Evolutionary conservation across 2,888 invertebrate genomes (phyloP).

Genomic region (Rhorus exstirpatorius): DNA sequence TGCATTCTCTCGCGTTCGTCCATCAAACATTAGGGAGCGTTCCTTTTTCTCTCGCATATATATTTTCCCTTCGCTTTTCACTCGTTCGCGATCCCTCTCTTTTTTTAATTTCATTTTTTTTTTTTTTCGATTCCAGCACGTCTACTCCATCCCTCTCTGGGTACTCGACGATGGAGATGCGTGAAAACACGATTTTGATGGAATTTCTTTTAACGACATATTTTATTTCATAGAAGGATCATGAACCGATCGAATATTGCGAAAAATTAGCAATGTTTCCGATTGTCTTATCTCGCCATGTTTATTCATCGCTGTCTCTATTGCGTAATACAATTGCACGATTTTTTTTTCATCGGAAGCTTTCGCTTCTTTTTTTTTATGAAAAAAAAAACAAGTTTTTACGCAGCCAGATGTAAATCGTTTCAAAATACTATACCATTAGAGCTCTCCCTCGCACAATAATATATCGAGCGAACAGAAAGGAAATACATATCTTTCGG

Average conservation of each 20-base stretch:
- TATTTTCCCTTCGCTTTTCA: constrained; percentile 37
- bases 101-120: constrained; percentile 47
- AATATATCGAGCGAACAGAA: constrained; percentile 43
- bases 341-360: background rate
- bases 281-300: background rate
- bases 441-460: constrained; percentile 10
- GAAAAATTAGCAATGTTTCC: constrained; percentile 11
- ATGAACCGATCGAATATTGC: constrained; percentile 1
- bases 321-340: background rate
- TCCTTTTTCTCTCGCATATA: constrained; percentile 36
- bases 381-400: too few relatives aligned
- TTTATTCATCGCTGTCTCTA: background rate
- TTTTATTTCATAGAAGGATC: constrained; percentile 8
- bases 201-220: constrained; percentile 5
- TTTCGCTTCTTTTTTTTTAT: too few relatives aligned
- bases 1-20: constrained; percentile 71
- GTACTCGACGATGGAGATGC: background rate
- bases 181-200: background rate
- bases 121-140: constrained; percentile 50
- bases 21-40: constrained; percentile 61
- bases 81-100: constrained; percentile 34
- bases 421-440: constrained; percentile 34
- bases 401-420: constrained; percentile 39
- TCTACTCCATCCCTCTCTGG: constrained; percentile 7
- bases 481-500: constrained; percentile 36